These are phyloP conservation scores for Platichthys flesus DNA, from an alignment of 2,113 vertebrate genomes.

Conservation along the genomic window DNA sequence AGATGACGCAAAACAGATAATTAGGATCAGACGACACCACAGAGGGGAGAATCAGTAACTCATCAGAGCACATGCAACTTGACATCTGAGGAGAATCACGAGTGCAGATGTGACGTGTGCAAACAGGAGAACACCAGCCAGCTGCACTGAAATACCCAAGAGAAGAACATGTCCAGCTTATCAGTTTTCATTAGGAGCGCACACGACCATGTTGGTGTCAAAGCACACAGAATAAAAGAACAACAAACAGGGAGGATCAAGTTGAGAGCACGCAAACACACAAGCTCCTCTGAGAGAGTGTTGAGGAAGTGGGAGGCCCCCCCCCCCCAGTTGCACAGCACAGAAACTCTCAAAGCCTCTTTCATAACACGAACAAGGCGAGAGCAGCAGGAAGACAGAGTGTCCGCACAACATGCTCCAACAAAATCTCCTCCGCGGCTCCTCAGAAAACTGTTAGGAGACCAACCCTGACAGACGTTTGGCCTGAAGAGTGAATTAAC, in stretches of 20 bases:
- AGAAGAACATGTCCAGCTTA: background rate
- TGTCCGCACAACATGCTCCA: conserved; percentile 22
- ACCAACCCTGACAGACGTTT: background rate
- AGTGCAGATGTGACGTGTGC: conserved; percentile 9
- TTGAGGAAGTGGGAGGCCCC: conserved; percentile 73
- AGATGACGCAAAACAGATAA: conserved; percentile 5
- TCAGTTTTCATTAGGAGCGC: background rate
- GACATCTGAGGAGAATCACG: too few relatives aligned
- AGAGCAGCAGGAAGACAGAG: conserved; percentile 26
- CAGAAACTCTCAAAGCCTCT: conserved; percentile 50
- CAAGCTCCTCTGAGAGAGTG: conserved; percentile 29
- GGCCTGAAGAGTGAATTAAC: background rate
- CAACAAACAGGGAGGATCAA: conserved; percentile 69
- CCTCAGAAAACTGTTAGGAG: conserved; percentile 5
- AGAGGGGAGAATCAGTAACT: too few relatives aligned
- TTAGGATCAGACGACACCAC: background rate
- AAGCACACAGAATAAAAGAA: conserved; percentile 16
- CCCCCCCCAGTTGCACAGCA: conserved; percentile 45
- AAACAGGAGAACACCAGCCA: conserved; percentile 5
- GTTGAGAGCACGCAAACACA: conserved; percentile 22
- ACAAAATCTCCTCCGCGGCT: conserved; percentile 10
- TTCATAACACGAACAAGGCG: conserved; percentile 59
- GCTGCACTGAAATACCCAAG: background rate
- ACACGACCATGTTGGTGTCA: conserved; percentile 10
- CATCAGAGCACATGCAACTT: too few relatives aligned